Percentiles rank a stretch among this genome's conserved stretches.
These are phyloP conservation scores for Caradrina kadenii DNA, from an alignment of 2,888 invertebrate species.

Conservation along the genomic window DNA sequence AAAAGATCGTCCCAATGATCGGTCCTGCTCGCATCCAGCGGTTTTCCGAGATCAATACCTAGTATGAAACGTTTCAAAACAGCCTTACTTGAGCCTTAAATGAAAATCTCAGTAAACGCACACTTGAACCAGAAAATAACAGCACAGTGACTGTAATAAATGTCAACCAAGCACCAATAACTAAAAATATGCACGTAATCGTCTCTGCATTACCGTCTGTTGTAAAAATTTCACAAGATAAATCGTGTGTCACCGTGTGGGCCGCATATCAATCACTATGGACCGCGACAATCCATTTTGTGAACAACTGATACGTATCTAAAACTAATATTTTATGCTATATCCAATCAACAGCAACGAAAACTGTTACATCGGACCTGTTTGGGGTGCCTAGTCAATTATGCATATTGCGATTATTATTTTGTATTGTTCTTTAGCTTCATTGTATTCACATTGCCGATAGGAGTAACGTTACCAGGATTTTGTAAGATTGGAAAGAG, in stretches of 20 bases:
- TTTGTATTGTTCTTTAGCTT: too few species aligned
- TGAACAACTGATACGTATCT: constrained; percentile 77
- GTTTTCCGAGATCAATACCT: too few species aligned
- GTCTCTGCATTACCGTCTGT: constrained; percentile 65
- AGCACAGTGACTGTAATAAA: neutral
- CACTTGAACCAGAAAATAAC: constrained; percentile 13
- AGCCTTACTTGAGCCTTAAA: too few species aligned
- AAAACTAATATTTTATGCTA: constrained; percentile 73
- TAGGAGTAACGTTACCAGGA: too few species aligned
- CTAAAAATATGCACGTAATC: constrained; percentile 57
- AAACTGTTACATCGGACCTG: constrained; percentile 18
- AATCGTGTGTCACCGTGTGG: constrained; percentile 75
- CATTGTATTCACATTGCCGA: too few species aligned
- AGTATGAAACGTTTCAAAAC: too few species aligned
- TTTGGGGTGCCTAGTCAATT: too few species aligned
- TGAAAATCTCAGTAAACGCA: neutral
- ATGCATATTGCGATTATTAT: too few species aligned
- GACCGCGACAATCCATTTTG: constrained; percentile 74
- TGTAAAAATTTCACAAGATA: constrained; percentile 76
- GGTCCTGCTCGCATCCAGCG: too few species aligned
- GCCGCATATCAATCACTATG: constrained; percentile 78
- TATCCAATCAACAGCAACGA: constrained; percentile 52
- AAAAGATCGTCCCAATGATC: too few species aligned
- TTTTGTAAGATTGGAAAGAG: too few species aligned
- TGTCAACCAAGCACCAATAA: neutral